Percentiles rank a stretch among this genome's conserved stretches.
Evolutionary conservation across 2,888 invertebrate species (phyloP).

Genomic region (Therioaphis trifolii): DNA sequence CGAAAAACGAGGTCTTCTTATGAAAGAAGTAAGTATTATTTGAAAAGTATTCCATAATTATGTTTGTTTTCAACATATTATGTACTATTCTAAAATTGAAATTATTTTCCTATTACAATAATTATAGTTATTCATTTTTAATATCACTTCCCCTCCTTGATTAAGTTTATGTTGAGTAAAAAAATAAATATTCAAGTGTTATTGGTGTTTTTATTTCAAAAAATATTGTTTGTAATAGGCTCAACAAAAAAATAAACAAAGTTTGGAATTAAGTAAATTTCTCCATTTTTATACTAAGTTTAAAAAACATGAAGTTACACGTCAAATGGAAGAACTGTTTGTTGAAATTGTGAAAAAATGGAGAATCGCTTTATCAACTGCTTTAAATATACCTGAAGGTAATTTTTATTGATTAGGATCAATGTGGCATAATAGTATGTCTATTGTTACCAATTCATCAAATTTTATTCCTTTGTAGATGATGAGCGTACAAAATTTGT

Average conservation of each 20-base stretch:
- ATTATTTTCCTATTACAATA: background rate
- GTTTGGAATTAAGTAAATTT: slow-evolving; percentile 76
- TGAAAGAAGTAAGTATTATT: slow-evolving; percentile 71
- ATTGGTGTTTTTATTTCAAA: too few relatives aligned
- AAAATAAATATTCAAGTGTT: too few relatives aligned
- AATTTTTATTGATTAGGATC: slow-evolving; percentile 29
- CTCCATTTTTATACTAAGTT: slow-evolving; percentile 76
- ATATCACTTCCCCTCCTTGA: background rate
- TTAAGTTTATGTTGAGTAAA: too few relatives aligned
- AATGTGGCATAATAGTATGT: background rate
- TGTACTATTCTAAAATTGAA: too few relatives aligned
- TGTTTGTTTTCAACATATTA: too few relatives aligned
- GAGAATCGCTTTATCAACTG: slow-evolving; percentile 74
- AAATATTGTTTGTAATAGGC: slow-evolving; percentile 68
- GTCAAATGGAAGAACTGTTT: slow-evolving; percentile 75
- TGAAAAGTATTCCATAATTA: too few relatives aligned
- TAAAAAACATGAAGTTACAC: slow-evolving; percentile 76
- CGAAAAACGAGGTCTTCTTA: slow-evolving; percentile 73
- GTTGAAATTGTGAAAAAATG: slow-evolving; percentile 73
- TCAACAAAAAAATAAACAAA: slow-evolving; percentile 69
- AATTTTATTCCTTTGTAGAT: slow-evolving; percentile 67
- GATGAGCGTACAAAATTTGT: slow-evolving; percentile 72
- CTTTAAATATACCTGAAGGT: slow-evolving; percentile 70
- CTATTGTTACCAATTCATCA: background rate
- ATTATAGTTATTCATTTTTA: background rate